A percentile compares a stretch with the other conserved stretches of the same genome.
phyloP scores from a whole-genome alignment of 2,113 vertebrate species.

The Eretmochelys imbricata region DNA sequence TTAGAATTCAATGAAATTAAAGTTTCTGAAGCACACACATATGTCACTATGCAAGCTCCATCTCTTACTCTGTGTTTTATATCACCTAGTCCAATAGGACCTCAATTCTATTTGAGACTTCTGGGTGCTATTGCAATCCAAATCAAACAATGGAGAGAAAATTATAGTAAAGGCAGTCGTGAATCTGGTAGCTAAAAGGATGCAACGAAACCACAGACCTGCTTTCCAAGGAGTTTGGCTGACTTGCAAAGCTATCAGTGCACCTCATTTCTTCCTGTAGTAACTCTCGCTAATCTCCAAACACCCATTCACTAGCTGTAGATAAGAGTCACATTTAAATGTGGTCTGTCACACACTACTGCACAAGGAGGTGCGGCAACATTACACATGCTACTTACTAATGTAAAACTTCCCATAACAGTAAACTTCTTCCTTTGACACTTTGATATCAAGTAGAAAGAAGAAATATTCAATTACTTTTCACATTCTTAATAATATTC shows the following conservation, averaged over 20 bases:
- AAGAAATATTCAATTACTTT: conserved; percentile 55
- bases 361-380: conserved; percentile 41
- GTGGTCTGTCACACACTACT: conserved; percentile 41
- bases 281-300: conserved; percentile 37
- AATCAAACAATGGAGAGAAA: accelerated
- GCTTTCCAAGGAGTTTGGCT: neutral
- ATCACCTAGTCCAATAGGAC: neutral
- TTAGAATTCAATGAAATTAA: neutral
- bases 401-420: conserved; percentile 48
- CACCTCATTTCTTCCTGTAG: conserved; percentile 24
- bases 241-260: conserved; percentile 14
- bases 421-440: conserved; percentile 48
- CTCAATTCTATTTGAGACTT: neutral
- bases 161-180: neutral
- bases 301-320: conserved; percentile 31
- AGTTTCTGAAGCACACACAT: neutral
- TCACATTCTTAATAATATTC: conserved; percentile 49
- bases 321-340: conserved; percentile 63
- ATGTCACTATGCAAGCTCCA: neutral
- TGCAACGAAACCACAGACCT: neutral
- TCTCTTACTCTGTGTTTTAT: accelerated
- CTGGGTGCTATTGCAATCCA: neutral
- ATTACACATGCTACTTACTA: conserved; percentile 42
- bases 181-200: neutral
- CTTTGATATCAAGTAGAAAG: conserved; percentile 45